These are phyloP conservation scores for Eulithis prunata DNA, from an alignment of 2,888 invertebrate species.

Conservation along the genomic window DNA sequence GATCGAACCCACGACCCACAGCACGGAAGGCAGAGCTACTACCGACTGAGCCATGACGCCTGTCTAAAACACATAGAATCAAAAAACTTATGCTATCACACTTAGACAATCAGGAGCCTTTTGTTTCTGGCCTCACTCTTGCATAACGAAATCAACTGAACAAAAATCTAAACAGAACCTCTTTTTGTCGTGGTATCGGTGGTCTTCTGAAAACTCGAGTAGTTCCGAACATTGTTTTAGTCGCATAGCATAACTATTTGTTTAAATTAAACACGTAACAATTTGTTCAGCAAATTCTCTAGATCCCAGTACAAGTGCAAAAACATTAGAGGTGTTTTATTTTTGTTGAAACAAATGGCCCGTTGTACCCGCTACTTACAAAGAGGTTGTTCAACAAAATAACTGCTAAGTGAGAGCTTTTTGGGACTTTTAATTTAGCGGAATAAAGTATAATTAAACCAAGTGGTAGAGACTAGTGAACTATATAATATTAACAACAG, in stretches of 20 bases:
- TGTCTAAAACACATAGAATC: too few relatives aligned
- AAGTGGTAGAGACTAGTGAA: too few relatives aligned
- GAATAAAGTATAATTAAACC: too few relatives aligned
- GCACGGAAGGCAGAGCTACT: too few relatives aligned
- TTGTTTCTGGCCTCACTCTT: too few relatives aligned
- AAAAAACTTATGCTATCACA: too few relatives aligned
- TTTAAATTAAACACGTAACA: constrained; percentile 43
- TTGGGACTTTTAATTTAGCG: background rate
- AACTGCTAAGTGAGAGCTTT: constrained; percentile 10
- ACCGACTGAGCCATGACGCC: too few relatives aligned
- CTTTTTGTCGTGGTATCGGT: background rate
- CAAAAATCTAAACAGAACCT: background rate
- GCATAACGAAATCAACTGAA: background rate
- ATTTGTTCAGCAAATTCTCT: constrained; percentile 48
- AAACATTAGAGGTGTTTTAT: constrained; percentile 42
- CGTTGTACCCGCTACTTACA: constrained; percentile 44
- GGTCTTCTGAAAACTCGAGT: too few relatives aligned
- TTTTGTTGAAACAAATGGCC: constrained; percentile 46
- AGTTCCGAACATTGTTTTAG: constrained; percentile 18
- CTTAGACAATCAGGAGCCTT: too few relatives aligned
- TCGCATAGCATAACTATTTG: constrained; percentile 33
- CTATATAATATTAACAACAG: too few relatives aligned
- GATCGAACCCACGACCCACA: too few relatives aligned
- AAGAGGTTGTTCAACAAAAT: constrained; percentile 20
- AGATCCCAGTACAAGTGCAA: constrained; percentile 43